Percentiles rank a stretch among this genome's conserved stretches.
These are phyloP conservation scores for Notolepis coatsorum DNA, from an alignment of 2,797 vertebrate species.

Conservation along the genomic window DNA sequence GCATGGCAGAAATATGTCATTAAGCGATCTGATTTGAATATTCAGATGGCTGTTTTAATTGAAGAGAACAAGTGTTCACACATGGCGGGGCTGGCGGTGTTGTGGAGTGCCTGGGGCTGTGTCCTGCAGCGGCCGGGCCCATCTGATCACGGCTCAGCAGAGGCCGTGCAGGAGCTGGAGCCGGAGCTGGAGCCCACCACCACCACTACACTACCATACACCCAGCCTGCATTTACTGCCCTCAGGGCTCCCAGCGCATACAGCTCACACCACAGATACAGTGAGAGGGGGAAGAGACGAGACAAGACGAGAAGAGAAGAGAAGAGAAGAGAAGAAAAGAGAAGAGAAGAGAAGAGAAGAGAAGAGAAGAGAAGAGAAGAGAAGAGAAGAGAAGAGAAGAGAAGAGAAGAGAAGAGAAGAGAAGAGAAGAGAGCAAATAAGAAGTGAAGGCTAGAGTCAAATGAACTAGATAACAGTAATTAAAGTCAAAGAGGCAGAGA, in stretches of 20 bases:
- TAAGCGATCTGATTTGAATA: conserved; percentile 76
- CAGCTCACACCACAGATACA: conserved; percentile 20
- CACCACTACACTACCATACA: conserved; percentile 40
- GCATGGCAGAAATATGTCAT: conserved; percentile 62
- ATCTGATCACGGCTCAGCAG: conserved; percentile 77
- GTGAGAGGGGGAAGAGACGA: not conserved
- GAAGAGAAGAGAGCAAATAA: conserved; percentile 9
- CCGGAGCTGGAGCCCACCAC: conserved; percentile 59
- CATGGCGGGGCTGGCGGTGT: conserved; percentile 73
- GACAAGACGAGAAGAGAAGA: conserved; percentile 14
- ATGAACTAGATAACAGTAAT: conserved; percentile 43
- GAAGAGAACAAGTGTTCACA: conserved; percentile 80
- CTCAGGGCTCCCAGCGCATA: conserved; percentile 51
- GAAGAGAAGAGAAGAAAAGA: conserved; percentile 3
- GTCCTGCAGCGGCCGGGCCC: conserved; percentile 69
- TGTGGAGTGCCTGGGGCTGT: conserved; percentile 71
- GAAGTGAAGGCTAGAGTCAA: conserved; percentile 24
- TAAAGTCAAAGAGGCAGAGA: conserved; percentile 21
- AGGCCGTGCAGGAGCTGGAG: conserved; percentile 34
- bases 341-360: not conserved
- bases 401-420: conserved; percentile 6
- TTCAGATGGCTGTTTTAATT: conserved; percentile 80
- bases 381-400: conserved; percentile 1
- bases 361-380: not conserved
- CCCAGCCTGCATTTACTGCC: conserved; percentile 76